Base-by-base conservation (phyloP, 2,797 vertebrate species). In the Botia almorhae region DNA sequence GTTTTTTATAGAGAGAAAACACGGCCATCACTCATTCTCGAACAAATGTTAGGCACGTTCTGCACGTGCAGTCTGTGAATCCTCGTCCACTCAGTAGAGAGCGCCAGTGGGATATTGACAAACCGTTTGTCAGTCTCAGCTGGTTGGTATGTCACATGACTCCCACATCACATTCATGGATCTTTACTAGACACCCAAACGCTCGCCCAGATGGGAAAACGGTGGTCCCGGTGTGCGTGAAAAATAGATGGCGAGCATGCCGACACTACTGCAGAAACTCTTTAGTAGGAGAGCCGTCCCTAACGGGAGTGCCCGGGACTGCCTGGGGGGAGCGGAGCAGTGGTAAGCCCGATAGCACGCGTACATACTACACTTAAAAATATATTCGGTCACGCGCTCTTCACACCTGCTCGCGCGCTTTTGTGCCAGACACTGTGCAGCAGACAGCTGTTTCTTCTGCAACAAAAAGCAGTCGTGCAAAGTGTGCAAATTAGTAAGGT, bases 191-290 rank as follows among this genome's bases (percentile, higher is more conserved):
- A 50, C 2, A 69, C 46, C 2, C 14, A 23, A n/a, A 23, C 14
- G 8, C 56, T 61, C 8, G 56, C 11, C 10, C 72, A 4, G 48
- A 72, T 79, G 69, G 50, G 11, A 16, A 71, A 65, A 46, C 50
- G 21, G 26, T 14, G 17, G 17, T 29, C 46, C 58, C 77, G n/a
- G 14, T 64, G 19, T 72, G 19, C n/a, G 53, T 79, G 60, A 65
- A 19, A 26, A 64, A 43, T 26, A 68, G 51, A 55, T 21, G 7
- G 23, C 7, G 46, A 84, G 74, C 82, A 92, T 91, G 92, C 91
- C 92, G 43, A 94, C 94, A n/a, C 90, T 95, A 85, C 91, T 95
- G 56, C 93, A 95, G 86, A 94, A 92, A 91, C 93, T 95, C 19
- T 94, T 95, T 85, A 92, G 89, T 89, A 95, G 94, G 90, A 93